Base-by-base conservation (phyloP, 2,113 vertebrate genomes). In the Chlorodrepanis virens region DNA sequence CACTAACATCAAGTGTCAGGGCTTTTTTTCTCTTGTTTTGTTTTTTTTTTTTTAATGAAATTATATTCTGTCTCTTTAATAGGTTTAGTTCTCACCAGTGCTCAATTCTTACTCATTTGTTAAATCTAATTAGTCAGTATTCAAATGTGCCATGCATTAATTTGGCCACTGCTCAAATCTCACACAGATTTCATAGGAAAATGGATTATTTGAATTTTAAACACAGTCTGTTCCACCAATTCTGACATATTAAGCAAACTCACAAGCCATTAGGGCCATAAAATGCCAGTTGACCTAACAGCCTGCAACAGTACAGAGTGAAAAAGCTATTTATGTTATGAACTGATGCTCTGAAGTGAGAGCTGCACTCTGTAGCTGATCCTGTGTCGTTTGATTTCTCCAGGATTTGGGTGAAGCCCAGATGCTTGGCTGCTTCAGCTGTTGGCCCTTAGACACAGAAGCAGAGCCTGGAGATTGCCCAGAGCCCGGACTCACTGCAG, bases 151-250 rank as follows among this genome's bases (percentile, higher is more conserved):
- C 68, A 74, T 86, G 87, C 90, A 57, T 94, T 92, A 49, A 96
- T 93, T 97, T 95, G 94, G 87, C 77, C 59, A 63, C 42, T 77
- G 72, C 63, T 85, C 90, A 90, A 95, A 90, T 90, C 60, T 61
- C 84, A 91, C 83, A 45, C 56, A 94, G 93, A 84, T 94, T 95
- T 94, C 87, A 76, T 16, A 81, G 15, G 22, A 80, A 96, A 96
- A 91, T 56, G 57, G 89, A 91, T 87, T 83, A 54, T 80, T 69
- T 97, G 87, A 85, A 92, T 94, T 91, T 94, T 83, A 83, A 96
- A 83, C 82, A 85, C 82, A 77, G 82, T 77, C 90, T 94, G 91
- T 80, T 91, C 84, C 59, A 37, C 59, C 79, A 80, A 72, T 94
- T 85, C 69, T 83, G 71, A 77, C 52, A 54, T 13, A 77, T 15